Base-by-base conservation (phyloP, 2,113 vertebrate genomes). In the Oreochromis aureus region DNA sequence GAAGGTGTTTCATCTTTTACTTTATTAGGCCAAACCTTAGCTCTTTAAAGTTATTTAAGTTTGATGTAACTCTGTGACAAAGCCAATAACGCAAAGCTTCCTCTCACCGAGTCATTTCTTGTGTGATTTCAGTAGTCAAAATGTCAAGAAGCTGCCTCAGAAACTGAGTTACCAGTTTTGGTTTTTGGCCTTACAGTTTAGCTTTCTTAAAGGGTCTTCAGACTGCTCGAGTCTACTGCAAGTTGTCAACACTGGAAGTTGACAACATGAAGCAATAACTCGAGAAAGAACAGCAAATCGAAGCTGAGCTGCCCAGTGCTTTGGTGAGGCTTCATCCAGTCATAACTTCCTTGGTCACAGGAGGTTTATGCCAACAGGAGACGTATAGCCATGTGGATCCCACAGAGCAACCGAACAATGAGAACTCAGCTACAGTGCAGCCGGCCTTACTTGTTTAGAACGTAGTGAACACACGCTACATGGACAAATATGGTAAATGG, bases 141-240 rank as follows among this genome's bases (percentile, higher is more conserved):
- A 16, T 71, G 66, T 44, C 13, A 44, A 71, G 66, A 71, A 71
- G n/a, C 66, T 71, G 39, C n/a, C 66, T 71, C 12, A 44, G 36
- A 71, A 71, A 44, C 5, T 0, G 5, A 69, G 0, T 22, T n/a
- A 44, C 36, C 36, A 41, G 36, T 44, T 44, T 71, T 15, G 63
- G 3, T 0, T 46, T 16, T 24, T 6, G 22, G 2, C 39, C 39
- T 71, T 44, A 44, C 19, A 6, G 39, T 71, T 71, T 0, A 71
- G 36, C n/a, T 44, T 41, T 41, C 15, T 44, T 16, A 71, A 24
- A 71, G 66, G 0, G 39, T 46, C 8, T 73, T 73, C 22, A 46
- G 69, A 73, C 0, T 19, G 41, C 1, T 76, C 22, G 4, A 27
- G 13, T 44, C n/a, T 71, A 44, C 66, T 46, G 22, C 41, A 11